Conservation (phyloP, 1,140 invertebrate species). For the Spodoptera litura region DNA sequence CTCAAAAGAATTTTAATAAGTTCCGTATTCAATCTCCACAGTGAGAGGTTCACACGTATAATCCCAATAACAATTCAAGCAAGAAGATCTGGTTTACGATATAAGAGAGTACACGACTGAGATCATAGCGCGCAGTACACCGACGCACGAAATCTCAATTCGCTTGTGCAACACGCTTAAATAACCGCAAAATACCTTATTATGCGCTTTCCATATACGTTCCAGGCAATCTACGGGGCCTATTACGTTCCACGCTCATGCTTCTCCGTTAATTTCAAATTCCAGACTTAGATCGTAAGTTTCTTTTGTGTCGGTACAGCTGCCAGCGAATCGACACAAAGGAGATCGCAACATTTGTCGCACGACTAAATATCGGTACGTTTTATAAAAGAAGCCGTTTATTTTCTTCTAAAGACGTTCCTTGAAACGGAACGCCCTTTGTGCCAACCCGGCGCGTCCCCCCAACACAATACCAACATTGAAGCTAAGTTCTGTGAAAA, state of each 20-base stretch:
- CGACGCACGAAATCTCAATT: conserved; percentile 82
- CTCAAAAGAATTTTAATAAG: conserved; percentile 68
- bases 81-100: conserved; percentile 74
- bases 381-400: conserved; percentile 78
- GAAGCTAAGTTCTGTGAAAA: conserved; percentile 57
- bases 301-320: conserved; percentile 77
- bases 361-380: conserved; percentile 69
- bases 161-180: conserved; percentile 81
- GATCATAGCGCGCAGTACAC: conserved; percentile 68
- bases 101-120: conserved; percentile 64
- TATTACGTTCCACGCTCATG: conserved; percentile 74
- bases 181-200: conserved; percentile 85
- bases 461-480: conserved; percentile 57
- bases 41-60: conserved; percentile 71
- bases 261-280: conserved; percentile 79
- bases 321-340: conserved; percentile 76
- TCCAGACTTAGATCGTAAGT: conserved; percentile 62
- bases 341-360: conserved; percentile 81
- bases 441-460: conserved; percentile 57
- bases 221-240: conserved; percentile 75
- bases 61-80: conserved; percentile 72
- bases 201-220: conserved; percentile 83
- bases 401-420: conserved; percentile 69
- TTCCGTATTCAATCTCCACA: conserved; percentile 58
- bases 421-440: conserved; percentile 75